Base-by-base conservation (phyloP, 2,113 vertebrate species). In the Hemiprocne comata region DNA sequence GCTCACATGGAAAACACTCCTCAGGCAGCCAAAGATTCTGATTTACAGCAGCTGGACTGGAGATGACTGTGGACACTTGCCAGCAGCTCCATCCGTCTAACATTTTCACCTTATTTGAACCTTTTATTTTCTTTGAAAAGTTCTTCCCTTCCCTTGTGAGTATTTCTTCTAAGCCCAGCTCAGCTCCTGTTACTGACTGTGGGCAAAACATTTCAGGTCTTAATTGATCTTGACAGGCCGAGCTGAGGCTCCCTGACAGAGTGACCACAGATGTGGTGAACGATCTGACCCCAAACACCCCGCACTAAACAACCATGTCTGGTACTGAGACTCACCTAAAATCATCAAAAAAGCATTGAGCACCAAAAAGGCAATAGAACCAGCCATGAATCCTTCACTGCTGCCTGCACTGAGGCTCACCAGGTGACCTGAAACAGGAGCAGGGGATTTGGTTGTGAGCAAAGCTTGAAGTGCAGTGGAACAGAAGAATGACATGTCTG, bases 311-410 rank as follows among this genome's bases (percentile, higher is more conserved):
- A n/a, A 7, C 26, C 61, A 7, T 53, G 3, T 2, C 6, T 4
- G 33, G 60, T 9, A 11, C 51, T 8, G 69, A 53, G 42, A 74
- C 98, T 98, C 89, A 99, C 99, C 99, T 36, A 98, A 96, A 57
- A 98, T 11, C 31, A 98, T 97, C 25, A 99, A 89, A 87, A 99
- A 99, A 15, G 74, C 91, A 36, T 99, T 99, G 62, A 98, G 97
- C 55, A 99, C 97, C 86, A 99, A 79, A 85, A 99, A 98, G 74
- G 98, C 98, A 29, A 98, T 42, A 7, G 97, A 98, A 67, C 98
- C 99, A 33, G 98, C 98, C 11, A 98, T 97, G 94, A 99, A 98
- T 57, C 97, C 98, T 46, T 97, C 87, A 2, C 95, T 66, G 72
- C 58, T 96, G 46, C 93, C 96, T 2, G 11, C 54, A 29, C 93